Evolutionary conservation across 2,888 invertebrate species (phyloP).

Genomic region (Ametastegia equiseti): DNA sequence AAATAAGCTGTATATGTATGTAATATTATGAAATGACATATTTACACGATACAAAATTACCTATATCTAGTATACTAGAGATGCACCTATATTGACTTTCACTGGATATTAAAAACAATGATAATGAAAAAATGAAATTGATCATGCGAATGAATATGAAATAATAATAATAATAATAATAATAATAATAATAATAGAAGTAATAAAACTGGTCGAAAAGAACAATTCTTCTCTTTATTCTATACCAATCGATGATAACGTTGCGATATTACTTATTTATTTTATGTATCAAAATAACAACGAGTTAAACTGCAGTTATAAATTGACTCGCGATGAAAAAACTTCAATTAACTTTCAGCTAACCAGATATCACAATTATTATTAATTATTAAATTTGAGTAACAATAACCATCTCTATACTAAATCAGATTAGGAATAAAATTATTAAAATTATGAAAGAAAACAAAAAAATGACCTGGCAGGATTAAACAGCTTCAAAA

Average conservation of each 20-base stretch:
- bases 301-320: neutral
- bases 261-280: neutral
- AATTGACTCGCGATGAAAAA: neutral
- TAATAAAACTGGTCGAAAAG: neutral
- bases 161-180: too few species aligned
- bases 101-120: neutral
- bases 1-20: neutral
- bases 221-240: neutral
- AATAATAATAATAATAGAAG: too few species aligned
- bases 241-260: neutral
- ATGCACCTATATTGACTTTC: conserved; percentile 30
- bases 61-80: neutral
- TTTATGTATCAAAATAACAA: neutral
- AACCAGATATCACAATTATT: neutral
- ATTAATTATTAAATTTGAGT: too few species aligned
- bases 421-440: too few species aligned
- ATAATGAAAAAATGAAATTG: neutral
- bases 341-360: too few species aligned
- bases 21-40: neutral
- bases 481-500: neutral
- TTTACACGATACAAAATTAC: conserved; percentile 16
- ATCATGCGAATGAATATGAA: neutral
- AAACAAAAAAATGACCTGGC: neutral
- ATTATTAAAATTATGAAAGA: too few species aligned
- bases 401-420: neutral